A percentile compares a stretch with the other conserved stretches of the same genome.
phyloP scores from a whole-genome alignment of 2,797 vertebrate genomes.

The Apodemus agrarius region DNA sequence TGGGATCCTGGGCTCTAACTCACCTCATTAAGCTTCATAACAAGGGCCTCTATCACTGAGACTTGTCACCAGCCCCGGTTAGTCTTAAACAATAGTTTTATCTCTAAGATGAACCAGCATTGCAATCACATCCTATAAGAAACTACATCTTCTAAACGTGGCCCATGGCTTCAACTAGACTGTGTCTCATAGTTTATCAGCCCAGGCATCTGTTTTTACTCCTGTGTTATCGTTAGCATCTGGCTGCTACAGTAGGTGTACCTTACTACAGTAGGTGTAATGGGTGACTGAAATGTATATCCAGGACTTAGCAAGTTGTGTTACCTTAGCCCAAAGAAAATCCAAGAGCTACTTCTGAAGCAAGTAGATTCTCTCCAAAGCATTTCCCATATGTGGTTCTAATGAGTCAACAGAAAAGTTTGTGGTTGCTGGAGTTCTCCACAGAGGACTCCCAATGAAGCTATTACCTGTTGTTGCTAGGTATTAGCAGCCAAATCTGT shows the following conservation, averaged over 20 bases:
- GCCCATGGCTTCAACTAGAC: not conserved
- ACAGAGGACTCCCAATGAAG: not conserved
- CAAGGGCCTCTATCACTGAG: not conserved
- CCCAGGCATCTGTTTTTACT: not conserved
- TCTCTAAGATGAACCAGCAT: not conserved
- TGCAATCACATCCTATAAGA: not conserved
- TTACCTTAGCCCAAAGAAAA: slow-evolving; percentile 47
- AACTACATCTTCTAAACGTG: not conserved
- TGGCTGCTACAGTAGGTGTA: slow-evolving; percentile 19
- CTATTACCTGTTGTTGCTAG: not conserved
- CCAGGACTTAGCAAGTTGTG: slow-evolving; percentile 38
- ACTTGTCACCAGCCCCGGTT: not conserved
- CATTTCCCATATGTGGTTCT: slow-evolving; percentile 39
- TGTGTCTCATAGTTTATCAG: not conserved
- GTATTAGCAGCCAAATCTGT: not conserved
- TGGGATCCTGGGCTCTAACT: not conserved
- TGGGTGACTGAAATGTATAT: slow-evolving; percentile 7
- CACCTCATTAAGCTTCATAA: not conserved
- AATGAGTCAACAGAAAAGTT: slow-evolving; percentile 50
- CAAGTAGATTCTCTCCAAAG: slow-evolving; percentile 47
- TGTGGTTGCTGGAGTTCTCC: slow-evolving; percentile 3
- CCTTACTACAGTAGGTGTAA: not conserved
- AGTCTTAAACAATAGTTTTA: slow-evolving; percentile 8
- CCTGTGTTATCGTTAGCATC: not conserved
- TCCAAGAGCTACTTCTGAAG: slow-evolving; percentile 15